Conservation (phyloP, 1,140 invertebrate species). For the Lerema accius region DNA sequence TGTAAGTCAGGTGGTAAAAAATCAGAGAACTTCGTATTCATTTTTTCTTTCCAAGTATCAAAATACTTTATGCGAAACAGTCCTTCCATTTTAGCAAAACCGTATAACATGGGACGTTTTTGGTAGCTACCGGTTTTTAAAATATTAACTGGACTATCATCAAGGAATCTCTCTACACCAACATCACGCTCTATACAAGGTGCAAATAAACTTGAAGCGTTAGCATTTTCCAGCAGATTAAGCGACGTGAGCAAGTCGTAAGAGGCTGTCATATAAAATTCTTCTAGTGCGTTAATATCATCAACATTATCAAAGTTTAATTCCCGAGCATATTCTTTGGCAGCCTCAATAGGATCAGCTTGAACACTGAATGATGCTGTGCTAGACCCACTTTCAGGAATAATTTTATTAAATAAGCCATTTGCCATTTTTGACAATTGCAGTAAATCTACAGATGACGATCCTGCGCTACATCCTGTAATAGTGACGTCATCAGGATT, state of each 20-base stretch:
- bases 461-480: conserved; percentile 45
- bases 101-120: conserved; percentile 52
- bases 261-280: conserved; percentile 43
- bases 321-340: conserved; percentile 39
- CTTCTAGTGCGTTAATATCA: conserved; percentile 44
- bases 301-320: conserved; percentile 39
- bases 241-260: conserved; percentile 31
- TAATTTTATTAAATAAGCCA: conserved; percentile 57
- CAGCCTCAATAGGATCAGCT: conserved; percentile 44
- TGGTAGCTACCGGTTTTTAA: conserved; percentile 44
- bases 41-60: conserved; percentile 48
- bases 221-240: conserved; percentile 19
- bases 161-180: conserved; percentile 45
- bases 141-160: conserved; percentile 46
- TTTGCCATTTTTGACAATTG: conserved; percentile 49
- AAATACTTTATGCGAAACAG: conserved; percentile 37
- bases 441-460: conserved; percentile 48
- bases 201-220: conserved; percentile 40
- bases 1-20: conserved; percentile 59
- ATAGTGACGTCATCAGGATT: conserved; percentile 38
- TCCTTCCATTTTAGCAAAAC: conserved; percentile 55
- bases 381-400: conserved; percentile 54
- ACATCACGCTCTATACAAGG: conserved; percentile 50
- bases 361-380: conserved; percentile 41
- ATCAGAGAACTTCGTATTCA: conserved; percentile 60